Evolutionary conservation across 2,888 invertebrate genomes (phyloP), one percentile per base, ranked within the genome.

Genomic region (Buathra laborator): DNA sequence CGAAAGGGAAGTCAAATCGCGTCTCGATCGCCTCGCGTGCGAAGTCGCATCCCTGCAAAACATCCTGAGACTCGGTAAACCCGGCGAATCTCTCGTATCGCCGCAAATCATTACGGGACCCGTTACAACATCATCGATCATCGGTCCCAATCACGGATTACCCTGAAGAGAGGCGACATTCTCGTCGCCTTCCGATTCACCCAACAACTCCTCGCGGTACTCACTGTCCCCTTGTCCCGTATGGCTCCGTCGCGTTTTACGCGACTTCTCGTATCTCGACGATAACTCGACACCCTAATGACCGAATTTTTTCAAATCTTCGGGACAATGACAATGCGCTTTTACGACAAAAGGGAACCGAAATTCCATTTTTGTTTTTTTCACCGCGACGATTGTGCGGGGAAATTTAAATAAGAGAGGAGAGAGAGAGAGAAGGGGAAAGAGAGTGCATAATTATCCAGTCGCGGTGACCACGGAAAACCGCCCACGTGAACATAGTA

Each of bases 11-110:
- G 95, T 98, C 14, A 97, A 98, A 93, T 97, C 97, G 3, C 97
- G 99, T 94, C 95, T 99, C 88, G 97, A 97, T 90, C 96, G 97
- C 89, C 96, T 99, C 32, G 98, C 98, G 48, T 97, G 97, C 1
- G 99, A 99, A 94, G 98, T 99, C 87, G 98, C 98, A 72, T 97
- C 97, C 87, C 96, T 99, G 7, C 98, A 98, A 93, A 97, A 96
- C 91, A 96, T 97, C 95, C 96, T 97, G 95, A 96, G 96, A 86
- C 95, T 96, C 89, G 96, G 96, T 90, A 96, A 93, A 79, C 87
- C 90, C 80, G 85, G 86, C 48, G 93, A 93, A 4, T 48, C 87
- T 9, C 82, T 81, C 51, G 83, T 87, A 3, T 19, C 70, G 12
- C 68, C 82, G 0, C 86, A 85, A 59, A 75, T 81, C 0, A 16